Conservation (phyloP, 2,797 vertebrate species). For the Poeciliopsis turneri region DNA sequence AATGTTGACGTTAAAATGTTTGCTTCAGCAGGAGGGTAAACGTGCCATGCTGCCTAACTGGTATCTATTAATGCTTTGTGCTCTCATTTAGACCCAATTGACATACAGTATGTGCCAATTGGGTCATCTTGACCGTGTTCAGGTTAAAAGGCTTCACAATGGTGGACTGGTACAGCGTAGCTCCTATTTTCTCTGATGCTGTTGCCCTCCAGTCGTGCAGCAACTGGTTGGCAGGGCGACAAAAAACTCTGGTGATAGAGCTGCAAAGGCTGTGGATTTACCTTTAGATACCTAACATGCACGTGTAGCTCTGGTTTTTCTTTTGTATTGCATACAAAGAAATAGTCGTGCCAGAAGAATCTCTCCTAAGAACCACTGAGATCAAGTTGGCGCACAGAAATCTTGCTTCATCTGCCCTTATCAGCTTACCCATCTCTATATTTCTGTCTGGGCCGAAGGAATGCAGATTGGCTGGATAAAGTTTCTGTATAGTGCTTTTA, state of each 20-base stretch:
- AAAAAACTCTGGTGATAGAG: slow-evolving; percentile 58
- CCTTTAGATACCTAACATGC: slow-evolving; percentile 19
- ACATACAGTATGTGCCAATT: slow-evolving; percentile 52
- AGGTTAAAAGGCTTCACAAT: slow-evolving; percentile 30
- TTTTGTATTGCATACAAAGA: slow-evolving; percentile 36
- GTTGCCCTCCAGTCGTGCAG: slow-evolving; percentile 55
- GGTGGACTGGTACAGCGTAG: slow-evolving; percentile 22
- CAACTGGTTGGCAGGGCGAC: slow-evolving; percentile 37
- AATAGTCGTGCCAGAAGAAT: slow-evolving; percentile 33
- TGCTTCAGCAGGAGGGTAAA: slow-evolving; percentile 34
- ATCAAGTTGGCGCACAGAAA: slow-evolving; percentile 44
- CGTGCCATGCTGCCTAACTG: slow-evolving; percentile 29
- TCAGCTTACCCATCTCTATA: slow-evolving; percentile 23
- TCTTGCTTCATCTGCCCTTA: slow-evolving; percentile 31
- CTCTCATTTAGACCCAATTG: slow-evolving; percentile 27
- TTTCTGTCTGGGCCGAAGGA: slow-evolving; percentile 11
- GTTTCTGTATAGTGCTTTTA: slow-evolving; percentile 3
- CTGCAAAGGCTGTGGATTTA: slow-evolving; percentile 39
- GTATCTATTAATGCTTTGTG: slow-evolving; percentile 33
- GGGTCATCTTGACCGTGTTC: slow-evolving; percentile 50
- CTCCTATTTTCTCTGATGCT: slow-evolving; percentile 31
- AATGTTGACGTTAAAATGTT: slow-evolving; percentile 18
- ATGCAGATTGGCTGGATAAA: slow-evolving; percentile 7
- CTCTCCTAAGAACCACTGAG: slow-evolving; percentile 21
- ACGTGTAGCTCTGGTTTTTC: slow-evolving; percentile 32